Conservation (phyloP, 2,113 vertebrate genomes). For the Eretmochelys imbricata region DNA sequence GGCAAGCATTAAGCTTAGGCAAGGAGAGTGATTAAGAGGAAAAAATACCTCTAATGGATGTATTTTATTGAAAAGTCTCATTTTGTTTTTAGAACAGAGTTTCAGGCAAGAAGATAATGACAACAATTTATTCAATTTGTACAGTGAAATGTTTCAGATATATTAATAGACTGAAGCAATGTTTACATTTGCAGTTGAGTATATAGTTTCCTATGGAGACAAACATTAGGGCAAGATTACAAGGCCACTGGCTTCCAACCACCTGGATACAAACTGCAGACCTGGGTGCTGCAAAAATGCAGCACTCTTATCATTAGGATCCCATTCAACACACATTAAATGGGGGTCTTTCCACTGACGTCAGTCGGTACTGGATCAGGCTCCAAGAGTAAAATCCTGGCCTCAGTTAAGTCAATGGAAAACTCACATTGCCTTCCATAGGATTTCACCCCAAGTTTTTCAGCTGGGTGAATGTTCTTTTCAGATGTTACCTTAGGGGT, state of each 20-base stretch:
- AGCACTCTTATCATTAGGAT: background rate
- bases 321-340: background rate
- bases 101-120: conserved; percentile 59
- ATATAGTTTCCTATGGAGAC: conserved; percentile 10
- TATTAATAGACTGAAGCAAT: conserved; percentile 4
- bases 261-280: background rate
- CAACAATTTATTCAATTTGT: conserved; percentile 13
- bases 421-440: background rate
- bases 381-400: background rate
- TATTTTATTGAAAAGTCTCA: conserved; percentile 45
- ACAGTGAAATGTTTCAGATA: conserved; percentile 39
- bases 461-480: background rate
- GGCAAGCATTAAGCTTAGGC: conserved; percentile 21
- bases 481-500: background rate
- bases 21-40: background rate
- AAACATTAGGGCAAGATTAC: background rate
- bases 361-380: background rate
- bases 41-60: background rate
- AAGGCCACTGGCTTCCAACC: background rate
- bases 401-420: background rate
- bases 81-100: conserved; percentile 41
- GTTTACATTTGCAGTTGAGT: background rate
- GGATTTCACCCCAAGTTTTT: background rate
- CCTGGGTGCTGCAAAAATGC: background rate
- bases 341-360: background rate